Conservation (phyloP, 23 tunicate species). For the Pegea sp. region DNA sequence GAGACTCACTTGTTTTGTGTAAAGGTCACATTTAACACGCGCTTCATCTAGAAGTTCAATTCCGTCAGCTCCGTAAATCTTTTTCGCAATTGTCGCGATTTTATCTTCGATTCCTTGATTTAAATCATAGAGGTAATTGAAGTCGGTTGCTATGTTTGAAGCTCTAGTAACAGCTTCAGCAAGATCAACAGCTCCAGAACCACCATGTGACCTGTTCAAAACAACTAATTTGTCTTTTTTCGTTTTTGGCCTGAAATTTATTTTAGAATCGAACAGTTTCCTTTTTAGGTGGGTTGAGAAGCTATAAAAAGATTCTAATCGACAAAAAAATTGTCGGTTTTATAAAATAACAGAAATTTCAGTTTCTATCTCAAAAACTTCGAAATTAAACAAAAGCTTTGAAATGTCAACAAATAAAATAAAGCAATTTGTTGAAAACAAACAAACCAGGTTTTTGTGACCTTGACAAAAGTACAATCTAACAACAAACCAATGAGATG, state of each 20-base stretch:
- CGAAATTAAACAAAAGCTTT: too few relatives aligned
- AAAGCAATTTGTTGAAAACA: too few relatives aligned
- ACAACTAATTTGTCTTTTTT: too few relatives aligned
- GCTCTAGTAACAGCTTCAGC: constrained; percentile 77
- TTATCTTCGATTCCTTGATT: constrained; percentile 52
- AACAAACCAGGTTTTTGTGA: too few relatives aligned
- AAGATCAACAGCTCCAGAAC: constrained; percentile 80
- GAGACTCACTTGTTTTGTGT: constrained; percentile 44
- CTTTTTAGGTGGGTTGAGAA: too few relatives aligned
- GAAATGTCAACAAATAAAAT: too few relatives aligned
- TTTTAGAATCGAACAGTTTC: too few relatives aligned
- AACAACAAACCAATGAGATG: constrained; percentile 59
- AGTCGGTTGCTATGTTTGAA: constrained; percentile 29
- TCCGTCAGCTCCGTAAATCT: constrained; percentile 98
- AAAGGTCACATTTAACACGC: constrained; percentile 50
- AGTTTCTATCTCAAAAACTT: too few relatives aligned
- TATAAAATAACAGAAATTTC: too few relatives aligned
- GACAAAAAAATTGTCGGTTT: too few relatives aligned
- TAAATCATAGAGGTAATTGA: constrained; percentile 56
- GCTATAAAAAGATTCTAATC: too few relatives aligned
- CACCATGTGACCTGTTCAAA: constrained; percentile 96
- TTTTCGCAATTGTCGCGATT: constrained; percentile 73
- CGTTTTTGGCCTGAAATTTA: too few relatives aligned
- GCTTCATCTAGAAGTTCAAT: constrained; percentile 71
- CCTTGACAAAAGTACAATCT: background rate